Evolutionary conservation across 1,140 invertebrate species (phyloP).

Genomic region (Adoxophyes honmai): DNA sequence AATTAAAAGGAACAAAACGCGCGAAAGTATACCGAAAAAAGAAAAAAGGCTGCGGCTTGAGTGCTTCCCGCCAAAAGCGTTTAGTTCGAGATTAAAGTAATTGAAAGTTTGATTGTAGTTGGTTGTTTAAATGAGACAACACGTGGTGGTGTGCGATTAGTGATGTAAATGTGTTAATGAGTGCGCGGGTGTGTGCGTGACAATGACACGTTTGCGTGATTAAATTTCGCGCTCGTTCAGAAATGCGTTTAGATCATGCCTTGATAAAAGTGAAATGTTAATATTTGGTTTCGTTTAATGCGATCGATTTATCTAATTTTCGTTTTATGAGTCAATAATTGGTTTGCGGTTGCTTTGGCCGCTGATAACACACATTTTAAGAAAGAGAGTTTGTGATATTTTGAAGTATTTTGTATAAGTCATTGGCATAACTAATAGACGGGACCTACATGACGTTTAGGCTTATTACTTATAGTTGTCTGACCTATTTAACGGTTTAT

Average conservation of each 20-base stretch:
- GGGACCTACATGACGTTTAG: too few relatives aligned
- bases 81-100: slow-evolving; percentile 36
- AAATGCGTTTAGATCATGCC: slow-evolving; percentile 3
- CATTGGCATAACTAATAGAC: too few relatives aligned
- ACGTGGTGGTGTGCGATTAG: slow-evolving; percentile 52
- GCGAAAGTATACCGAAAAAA: slow-evolving; percentile 32
- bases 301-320: not conserved
- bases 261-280: slow-evolving; percentile 13
- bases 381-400: too few relatives aligned
- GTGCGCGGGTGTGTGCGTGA: slow-evolving; percentile 52
- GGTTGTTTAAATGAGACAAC: slow-evolving; percentile 32
- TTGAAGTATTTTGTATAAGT: too few relatives aligned
- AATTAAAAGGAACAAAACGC: slow-evolving; percentile 42
- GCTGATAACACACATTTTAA: too few relatives aligned
- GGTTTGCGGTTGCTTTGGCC: too few relatives aligned
- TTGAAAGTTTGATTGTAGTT: slow-evolving; percentile 55
- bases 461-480: too few relatives aligned
- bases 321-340: not conserved
- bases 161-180: slow-evolving; percentile 75
- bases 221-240: slow-evolving; percentile 5
- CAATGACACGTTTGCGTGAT: slow-evolving; percentile 31
- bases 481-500: too few relatives aligned
- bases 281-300: not conserved
- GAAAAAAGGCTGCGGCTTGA: slow-evolving; percentile 36
- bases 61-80: slow-evolving; percentile 22